Base-by-base conservation (phyloP, 2,797 vertebrate genomes). In the Galagoides demidoff region DNA sequence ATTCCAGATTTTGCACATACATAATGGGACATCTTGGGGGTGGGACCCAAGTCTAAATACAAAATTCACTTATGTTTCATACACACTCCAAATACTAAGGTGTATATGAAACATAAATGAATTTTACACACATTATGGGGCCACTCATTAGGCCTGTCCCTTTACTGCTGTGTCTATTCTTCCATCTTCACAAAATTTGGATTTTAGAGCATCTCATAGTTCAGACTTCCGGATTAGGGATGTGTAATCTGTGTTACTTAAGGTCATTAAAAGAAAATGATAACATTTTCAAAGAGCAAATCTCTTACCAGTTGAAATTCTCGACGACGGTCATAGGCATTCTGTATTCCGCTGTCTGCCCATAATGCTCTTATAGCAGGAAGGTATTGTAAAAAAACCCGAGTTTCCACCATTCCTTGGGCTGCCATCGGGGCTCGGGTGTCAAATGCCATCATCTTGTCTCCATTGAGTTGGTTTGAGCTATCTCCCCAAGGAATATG, bases 261-360 rank as follows among this genome's bases (percentile, higher is more conserved):
- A 8, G 17, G 76, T 74, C 12, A 84, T 0, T 9, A 81, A 84
- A 85, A 91, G 37, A 91, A 49, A 89, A 27, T 7, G 2, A 19
- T 25, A 92, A 83, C 9, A 83, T 82, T 89, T 64, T 0, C 68
- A 92, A 78, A 95, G 52, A 43, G 5, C 0, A 29, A 94, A 88
- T 49, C 49, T 95, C 99, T 99, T 98, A 99, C 99, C 99, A 99
- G 98, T 92, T 99, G 99, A 98, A 99, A 99, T 97, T 99, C 99
- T 94, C 99, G 98, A 95, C 99, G 99, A n/a, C 99, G 98, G 97
- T 99, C 99, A 0, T 99, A 99, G 0, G 99, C 99, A 12, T 99
- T 98, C 98, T 99, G 99, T 97, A 99, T 99, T 0, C 99, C 99
- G 0, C 98, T 99, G 97, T 99, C 99, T 0, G 97, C 98, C 99